Evolutionary conservation across 2,113 vertebrate genomes (phyloP), one percentile per base, ranked within the genome.

Genomic region (Brachyistius frenatus): DNA sequence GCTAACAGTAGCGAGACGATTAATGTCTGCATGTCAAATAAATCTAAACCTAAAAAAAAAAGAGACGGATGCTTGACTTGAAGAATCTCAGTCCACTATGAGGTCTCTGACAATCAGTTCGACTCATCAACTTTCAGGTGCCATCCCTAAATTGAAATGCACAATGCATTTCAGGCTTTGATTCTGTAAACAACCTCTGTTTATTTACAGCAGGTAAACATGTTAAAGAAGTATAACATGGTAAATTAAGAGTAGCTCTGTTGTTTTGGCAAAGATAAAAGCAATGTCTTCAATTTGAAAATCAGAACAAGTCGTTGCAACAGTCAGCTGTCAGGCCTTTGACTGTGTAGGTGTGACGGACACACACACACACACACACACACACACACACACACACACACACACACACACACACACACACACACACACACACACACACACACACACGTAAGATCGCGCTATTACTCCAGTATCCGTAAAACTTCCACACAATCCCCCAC

Each of bases 361-460:
- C 70, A 81, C 81, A 86, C 76, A 90, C 75, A 65, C 54, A 60
- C 50, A 63, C 44, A 5, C 6, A 0, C 0, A 41, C 67, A 9
- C 23, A 64, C 47, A 23, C 56, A 55, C 41, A 72, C 52, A 73
- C 64, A 74, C 0, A 80, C 6, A 32, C 57, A 75, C 49, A 63
- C 16, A 60, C 50, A 63, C 44, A 39, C 70, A 81, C 81, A 86
- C 76, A 90, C 75, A 65, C 54, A 60, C 50, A 63, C 44, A 5
- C 6, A 0, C 0, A 41, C 67, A 9, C 23, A 64, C 47, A 23
- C 56, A 55, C 41, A 72, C 52, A 73, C 64, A 74, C 0, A 80
- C 6, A 32, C 57, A 75, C 49, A 63, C 16, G 52, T 49, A 61
- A 46, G 52, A 83, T 44, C 60, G 67, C 16, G 7, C 46, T 35